Base-by-base conservation (phyloP, 2,888 invertebrate genomes). In the Lathronympha strigana region DNA sequence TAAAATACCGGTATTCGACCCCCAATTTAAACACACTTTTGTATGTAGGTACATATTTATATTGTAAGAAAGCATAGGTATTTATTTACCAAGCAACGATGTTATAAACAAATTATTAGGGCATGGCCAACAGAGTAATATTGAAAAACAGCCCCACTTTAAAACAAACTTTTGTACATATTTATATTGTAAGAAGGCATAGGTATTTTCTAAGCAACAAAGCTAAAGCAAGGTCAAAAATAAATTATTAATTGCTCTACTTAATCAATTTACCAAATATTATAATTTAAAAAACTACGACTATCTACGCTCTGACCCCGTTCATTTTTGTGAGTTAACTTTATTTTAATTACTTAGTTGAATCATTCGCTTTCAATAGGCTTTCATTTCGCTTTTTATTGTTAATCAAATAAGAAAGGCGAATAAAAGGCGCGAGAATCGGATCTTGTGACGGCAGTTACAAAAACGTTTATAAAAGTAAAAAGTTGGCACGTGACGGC, bases 181-280 rank as follows among this genome's bases (percentile, higher is more conserved):
- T 49, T 50, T 28, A 28, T 9, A 8, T 28, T 28, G 23, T 1
- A 45, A 23, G 49, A 28, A 49, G 9, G 17, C 2, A 2, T 8
- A 8, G 5, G 9, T 6, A 9, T 33, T 11, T 33, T 33, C 5
- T 1, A 40, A 40, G 9, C 3, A 11, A 11, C 33, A 33, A 33
- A 1, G 6, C 3, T 25, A 25, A 11, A 28, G 15, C 8, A 49
- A 17, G n/a, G 28, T 3, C 6, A 40, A 17, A 15, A 6, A 25
- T n/a, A 49, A 23, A 69, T 66, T 66, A n/a, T n/a, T n/a, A n/a
- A n/a, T n/a, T 61, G 62, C 71, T 70, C 67, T 67, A 64, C 60
- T 66, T 70, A 69, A 73, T 72, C 71, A 73, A 71, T 63, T 66
- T 72, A 75, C 72, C 72, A 64, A 70, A 71, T 75, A 69, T 74